Percentiles rank a stretch among this genome's conserved stretches.
These are phyloP conservation scores for Halcyon badia DNA, from an alignment of 2,797 vertebrate species.

Conservation along the genomic window DNA sequence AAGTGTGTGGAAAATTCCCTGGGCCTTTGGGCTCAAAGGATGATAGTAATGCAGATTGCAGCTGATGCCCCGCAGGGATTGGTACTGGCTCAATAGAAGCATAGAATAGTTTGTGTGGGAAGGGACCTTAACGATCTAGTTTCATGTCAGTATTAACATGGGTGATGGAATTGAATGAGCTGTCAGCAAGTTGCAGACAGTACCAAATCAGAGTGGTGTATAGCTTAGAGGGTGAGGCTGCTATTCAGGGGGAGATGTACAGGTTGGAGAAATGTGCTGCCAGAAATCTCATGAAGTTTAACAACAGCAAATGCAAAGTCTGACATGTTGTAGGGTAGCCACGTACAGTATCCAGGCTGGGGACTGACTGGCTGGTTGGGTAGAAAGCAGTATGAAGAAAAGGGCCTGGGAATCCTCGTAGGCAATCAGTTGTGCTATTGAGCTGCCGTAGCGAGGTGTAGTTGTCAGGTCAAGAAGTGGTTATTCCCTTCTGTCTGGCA, in stretches of 20 bases:
- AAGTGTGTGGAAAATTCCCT: not conserved
- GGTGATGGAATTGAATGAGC: not conserved
- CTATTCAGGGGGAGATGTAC: not conserved
- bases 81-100: rapidly evolving
- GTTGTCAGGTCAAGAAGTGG: not conserved
- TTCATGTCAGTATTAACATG: not conserved
- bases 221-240: not conserved
- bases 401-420: not conserved
- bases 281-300: not conserved
- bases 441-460: not conserved
- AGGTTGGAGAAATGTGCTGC: not conserved
- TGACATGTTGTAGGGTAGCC: not conserved
- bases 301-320: not conserved
- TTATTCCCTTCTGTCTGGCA: not conserved
- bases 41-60: not conserved
- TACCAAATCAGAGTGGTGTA: not conserved
- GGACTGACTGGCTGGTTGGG: not conserved
- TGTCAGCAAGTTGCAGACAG: not conserved
- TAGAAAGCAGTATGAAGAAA: not conserved
- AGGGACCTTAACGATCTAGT: not conserved
- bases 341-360: rapidly evolving
- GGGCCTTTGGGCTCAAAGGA: not conserved
- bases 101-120: not conserved
- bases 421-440: rapidly evolving
- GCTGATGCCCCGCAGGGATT: not conserved